phyloP scores from a whole-genome alignment of 2,113 vertebrate species.

The Amblyornis subalaris region DNA sequence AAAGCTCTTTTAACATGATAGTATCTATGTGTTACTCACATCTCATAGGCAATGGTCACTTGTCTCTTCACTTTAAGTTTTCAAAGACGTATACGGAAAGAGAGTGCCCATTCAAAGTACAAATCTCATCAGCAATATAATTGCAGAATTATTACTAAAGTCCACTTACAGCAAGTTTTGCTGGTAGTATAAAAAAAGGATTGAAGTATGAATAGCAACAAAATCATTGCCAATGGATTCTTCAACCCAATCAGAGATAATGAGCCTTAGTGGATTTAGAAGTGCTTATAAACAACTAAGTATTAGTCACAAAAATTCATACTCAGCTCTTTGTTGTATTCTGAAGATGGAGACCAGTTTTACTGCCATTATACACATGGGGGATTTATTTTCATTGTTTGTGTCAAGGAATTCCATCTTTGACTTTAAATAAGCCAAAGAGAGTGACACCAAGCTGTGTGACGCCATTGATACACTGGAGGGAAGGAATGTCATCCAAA shows the following conservation, averaged over 20 bases:
- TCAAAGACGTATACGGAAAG: not conserved
- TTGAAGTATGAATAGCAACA: not conserved
- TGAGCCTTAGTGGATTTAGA: not conserved
- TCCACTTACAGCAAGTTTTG: not conserved
- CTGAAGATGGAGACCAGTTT: not conserved
- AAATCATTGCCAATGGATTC: not conserved
- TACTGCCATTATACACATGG: not conserved
- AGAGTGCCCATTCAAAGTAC: not conserved
- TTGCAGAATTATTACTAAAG: not conserved
- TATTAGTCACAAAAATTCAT: not conserved
- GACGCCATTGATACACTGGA: not conserved
- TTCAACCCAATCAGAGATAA: not conserved
- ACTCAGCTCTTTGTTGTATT: rapidly evolving
- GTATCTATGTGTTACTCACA: not conserved
- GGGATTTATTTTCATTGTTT: not conserved
- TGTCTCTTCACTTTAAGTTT: not conserved
- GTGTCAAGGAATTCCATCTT: not conserved
- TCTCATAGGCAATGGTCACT: not conserved
- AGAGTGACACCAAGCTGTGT: not conserved
- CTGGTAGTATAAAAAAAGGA: not conserved
- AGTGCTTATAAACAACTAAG: not conserved
- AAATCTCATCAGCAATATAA: not conserved
- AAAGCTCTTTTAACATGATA: not conserved
- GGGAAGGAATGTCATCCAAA: not conserved
- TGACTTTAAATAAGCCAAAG: not conserved